Conservation (phyloP, 2,113 vertebrate species). For the Equus przewalskii region DNA sequence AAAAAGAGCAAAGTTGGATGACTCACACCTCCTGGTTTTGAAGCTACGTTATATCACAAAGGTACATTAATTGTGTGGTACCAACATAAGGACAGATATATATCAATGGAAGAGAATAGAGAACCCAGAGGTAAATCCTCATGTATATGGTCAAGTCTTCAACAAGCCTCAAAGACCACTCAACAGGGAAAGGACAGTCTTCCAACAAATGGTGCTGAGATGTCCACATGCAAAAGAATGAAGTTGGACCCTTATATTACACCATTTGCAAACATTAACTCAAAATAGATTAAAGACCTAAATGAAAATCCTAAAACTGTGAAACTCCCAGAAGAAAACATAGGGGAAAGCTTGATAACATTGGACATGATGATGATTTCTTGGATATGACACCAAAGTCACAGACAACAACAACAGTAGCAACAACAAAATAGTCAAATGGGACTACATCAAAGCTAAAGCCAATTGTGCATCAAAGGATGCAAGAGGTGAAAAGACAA, state of each 20-base stretch:
- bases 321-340: background rate
- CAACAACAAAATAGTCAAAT: background rate
- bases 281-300: background rate
- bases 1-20: background rate
- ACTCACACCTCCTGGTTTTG: background rate
- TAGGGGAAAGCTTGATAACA: background rate
- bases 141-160: background rate
- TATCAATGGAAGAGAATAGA: background rate
- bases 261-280: background rate
- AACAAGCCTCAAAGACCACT: background rate
- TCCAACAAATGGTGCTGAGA: background rate
- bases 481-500: background rate
- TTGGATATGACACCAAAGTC: too few species aligned
- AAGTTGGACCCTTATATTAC: background rate
- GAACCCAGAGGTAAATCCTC: rapidly evolving
- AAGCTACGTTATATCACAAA: too few species aligned
- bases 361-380: background rate
- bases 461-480: background rate
- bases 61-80: too few species aligned
- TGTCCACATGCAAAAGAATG: background rate
- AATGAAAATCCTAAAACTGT: background rate
- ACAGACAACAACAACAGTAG: too few species aligned
- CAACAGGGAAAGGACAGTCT: background rate
- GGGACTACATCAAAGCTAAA: background rate
- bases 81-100: background rate